Evolutionary conservation across 2,113 vertebrate genomes (phyloP).

Genomic region (Saccopteryx leptura): DNA sequence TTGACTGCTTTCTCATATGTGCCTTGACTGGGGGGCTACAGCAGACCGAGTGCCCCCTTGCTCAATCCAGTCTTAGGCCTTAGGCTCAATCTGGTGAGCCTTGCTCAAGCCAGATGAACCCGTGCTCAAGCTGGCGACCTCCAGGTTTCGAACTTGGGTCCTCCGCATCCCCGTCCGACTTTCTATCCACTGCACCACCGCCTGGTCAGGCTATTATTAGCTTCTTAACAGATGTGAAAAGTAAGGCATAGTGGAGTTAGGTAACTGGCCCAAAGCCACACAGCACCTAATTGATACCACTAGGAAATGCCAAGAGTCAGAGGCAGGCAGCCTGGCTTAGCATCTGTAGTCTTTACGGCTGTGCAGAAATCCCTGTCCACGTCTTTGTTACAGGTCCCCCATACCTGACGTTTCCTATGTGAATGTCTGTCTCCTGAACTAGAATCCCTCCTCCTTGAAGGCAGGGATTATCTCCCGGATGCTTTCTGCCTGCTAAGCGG

Average conservation of each 20-base stretch:
- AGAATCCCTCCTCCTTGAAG: slow-evolving; percentile 6
- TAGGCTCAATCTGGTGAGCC: too few species aligned
- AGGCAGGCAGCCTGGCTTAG: not conserved
- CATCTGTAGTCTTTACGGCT: not conserved
- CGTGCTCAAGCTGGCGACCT: too few species aligned
- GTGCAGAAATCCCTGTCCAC: not conserved
- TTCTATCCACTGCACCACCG: too few species aligned
- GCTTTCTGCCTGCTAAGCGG: slow-evolving; percentile 3
- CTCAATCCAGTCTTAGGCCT: too few species aligned
- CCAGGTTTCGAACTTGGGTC: too few species aligned
- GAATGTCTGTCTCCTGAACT: not conserved
- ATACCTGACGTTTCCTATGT: slow-evolving; percentile 6
- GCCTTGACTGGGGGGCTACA: too few species aligned
- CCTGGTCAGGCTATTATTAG: too few species aligned
- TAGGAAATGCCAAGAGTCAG: not conserved
- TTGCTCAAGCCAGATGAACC: too few species aligned
- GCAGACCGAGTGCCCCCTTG: too few species aligned
- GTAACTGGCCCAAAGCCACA: not conserved
- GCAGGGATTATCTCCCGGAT: not conserved
- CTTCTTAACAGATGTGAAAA: not conserved
- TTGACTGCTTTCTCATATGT: too few species aligned
- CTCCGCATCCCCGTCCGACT: too few species aligned
- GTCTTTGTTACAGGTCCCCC: not conserved
- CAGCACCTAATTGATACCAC: not conserved
- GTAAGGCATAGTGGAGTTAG: not conserved